These are phyloP conservation scores for Halcyon chelicuti DNA, from an alignment of 2,797 vertebrate species.

Conservation along the genomic window DNA sequence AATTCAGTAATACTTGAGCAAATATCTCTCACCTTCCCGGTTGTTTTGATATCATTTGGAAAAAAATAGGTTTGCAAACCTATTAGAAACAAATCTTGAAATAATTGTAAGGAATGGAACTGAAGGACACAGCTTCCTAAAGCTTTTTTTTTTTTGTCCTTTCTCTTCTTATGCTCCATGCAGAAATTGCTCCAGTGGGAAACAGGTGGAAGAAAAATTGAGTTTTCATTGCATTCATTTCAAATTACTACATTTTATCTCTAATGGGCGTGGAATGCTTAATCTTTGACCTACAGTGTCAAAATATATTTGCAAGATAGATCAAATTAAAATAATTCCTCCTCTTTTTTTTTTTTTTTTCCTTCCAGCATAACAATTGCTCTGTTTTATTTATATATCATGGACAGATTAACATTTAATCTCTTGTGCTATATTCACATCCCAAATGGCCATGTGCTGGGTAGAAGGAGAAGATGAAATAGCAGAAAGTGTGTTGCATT, in stretches of 20 bases:
- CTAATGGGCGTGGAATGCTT: not conserved
- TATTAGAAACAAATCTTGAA: not conserved
- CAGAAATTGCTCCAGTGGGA: not conserved
- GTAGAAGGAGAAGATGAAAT: not conserved
- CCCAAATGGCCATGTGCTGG: rapidly evolving
- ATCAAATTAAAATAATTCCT: conserved; percentile 3
- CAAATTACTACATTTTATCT: conserved; percentile 17
- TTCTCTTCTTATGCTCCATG: not conserved
- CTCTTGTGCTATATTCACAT: not conserved
- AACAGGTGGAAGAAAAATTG: conserved; percentile 1
- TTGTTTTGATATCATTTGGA: not conserved
- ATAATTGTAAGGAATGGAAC: not conserved
- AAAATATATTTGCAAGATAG: not conserved
- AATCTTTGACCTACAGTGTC: conserved; percentile 1
- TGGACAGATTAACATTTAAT: not conserved
- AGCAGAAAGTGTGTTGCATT: not conserved
- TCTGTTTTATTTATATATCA: not conserved
- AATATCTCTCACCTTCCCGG: not conserved
- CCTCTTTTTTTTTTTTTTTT: not conserved
- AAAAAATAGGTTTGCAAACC: not conserved
- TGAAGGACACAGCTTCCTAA: not conserved
- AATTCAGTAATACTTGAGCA: not conserved
- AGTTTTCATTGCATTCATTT: conserved; percentile 15
- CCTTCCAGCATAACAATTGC: not conserved
- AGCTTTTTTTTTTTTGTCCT: not conserved